Percentiles rank a stretch among this genome's conserved stretches.
These are phyloP conservation scores for Falcunculus frontatus DNA, from an alignment of 2,113 vertebrate species.

Conservation along the genomic window DNA sequence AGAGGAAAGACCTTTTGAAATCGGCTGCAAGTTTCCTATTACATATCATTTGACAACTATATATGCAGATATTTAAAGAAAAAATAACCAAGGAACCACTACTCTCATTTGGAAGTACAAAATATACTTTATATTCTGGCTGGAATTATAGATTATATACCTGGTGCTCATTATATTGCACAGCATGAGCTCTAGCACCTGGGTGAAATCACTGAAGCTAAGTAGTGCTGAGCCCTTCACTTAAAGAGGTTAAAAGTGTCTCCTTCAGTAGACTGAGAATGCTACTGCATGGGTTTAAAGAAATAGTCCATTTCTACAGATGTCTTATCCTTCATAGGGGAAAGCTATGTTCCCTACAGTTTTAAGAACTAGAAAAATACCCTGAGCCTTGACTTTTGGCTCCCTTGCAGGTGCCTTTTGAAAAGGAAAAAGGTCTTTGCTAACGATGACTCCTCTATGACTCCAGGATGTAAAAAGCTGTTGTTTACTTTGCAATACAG, in stretches of 20 bases:
- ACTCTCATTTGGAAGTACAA: neutral
- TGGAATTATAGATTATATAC: neutral
- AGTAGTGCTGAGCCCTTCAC: neutral
- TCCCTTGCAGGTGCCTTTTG: neutral
- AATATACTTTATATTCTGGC: neutral
- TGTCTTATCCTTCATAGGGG: neutral
- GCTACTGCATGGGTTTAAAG: neutral
- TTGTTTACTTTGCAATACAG: neutral
- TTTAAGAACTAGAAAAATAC: neutral
- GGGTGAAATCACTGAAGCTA: slow-evolving; percentile 2
- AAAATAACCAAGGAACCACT: neutral
- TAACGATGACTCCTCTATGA: neutral
- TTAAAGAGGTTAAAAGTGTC: slow-evolving; percentile 21
- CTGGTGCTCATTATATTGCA: neutral
- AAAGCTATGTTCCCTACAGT: neutral
- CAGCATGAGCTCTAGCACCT: slow-evolving; percentile 16
- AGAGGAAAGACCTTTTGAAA: neutral
- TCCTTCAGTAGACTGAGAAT: neutral
- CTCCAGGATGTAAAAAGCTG: neutral
- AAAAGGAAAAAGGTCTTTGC: neutral
- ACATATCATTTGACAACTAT: neutral
- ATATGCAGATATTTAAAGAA: neutral
- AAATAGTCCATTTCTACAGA: neutral
- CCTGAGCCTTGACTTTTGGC: neutral
- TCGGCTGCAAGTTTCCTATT: neutral